phyloP scores from a whole-genome alignment of 2,113 vertebrate genomes.

The Ramphastos sulfuratus region DNA sequence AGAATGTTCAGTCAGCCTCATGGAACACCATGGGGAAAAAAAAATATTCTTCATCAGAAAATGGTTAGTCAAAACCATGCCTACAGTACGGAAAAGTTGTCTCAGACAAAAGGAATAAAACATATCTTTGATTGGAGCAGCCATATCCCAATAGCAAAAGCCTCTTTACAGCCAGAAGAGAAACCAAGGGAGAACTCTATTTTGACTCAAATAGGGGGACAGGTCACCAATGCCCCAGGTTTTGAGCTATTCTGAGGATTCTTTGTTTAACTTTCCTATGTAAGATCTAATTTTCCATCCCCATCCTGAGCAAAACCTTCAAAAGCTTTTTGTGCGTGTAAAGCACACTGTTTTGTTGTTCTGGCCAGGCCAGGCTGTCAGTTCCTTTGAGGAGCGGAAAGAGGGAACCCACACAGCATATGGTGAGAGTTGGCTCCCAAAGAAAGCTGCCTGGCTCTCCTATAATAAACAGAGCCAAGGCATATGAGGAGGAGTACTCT shows the following conservation, averaged over 20 bases:
- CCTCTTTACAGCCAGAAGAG: not conserved
- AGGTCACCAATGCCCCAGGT: not conserved
- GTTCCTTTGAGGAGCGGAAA: conserved; percentile 34
- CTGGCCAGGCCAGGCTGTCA: not conserved
- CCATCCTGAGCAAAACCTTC: not conserved
- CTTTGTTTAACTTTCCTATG: not conserved
- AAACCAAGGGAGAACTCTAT: not conserved
- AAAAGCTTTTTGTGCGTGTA: not conserved
- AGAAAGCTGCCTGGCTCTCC: conserved; percentile 30
- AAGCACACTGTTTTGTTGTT: not conserved
- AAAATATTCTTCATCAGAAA: not conserved
- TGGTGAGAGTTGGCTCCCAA: conserved; percentile 25
- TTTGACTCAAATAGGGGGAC: not conserved
- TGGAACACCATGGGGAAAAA: not conserved
- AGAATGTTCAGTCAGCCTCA: not conserved
- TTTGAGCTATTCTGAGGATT: not conserved
- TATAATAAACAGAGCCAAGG: not conserved
- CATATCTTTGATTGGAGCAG: not conserved
- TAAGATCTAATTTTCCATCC: not conserved
- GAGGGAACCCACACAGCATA: conserved; percentile 57
- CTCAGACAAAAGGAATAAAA: not conserved
- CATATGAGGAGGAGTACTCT: not conserved
- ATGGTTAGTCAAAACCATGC: not conserved
- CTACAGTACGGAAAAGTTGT: not conserved
- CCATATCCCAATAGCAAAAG: not conserved